A percentile compares a stretch with the other conserved stretches of the same genome.
phyloP scores from a whole-genome alignment of 2,797 vertebrate genomes.

The Diplodus puntazzo region DNA sequence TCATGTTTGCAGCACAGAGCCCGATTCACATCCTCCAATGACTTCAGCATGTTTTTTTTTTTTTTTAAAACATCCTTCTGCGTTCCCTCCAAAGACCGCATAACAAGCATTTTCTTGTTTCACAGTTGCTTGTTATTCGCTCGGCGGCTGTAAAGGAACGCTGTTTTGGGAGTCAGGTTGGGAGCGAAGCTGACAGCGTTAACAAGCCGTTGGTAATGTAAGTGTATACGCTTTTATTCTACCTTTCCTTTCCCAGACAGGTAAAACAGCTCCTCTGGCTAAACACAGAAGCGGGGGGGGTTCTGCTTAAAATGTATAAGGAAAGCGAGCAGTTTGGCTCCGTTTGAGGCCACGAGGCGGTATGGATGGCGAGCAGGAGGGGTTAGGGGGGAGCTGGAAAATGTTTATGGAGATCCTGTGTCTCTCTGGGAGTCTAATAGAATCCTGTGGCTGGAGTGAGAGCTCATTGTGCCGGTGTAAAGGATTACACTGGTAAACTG shows the following conservation, averaged over 20 bases:
- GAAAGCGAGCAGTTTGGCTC: constrained; percentile 52
- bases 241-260: constrained; percentile 50
- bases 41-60: constrained; percentile 57
- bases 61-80: constrained; percentile 68
- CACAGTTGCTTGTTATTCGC: constrained; percentile 64
- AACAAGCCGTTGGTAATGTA: constrained; percentile 65
- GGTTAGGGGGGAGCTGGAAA: constrained; percentile 49
- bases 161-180: constrained; percentile 51
- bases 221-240: constrained; percentile 57
- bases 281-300: constrained; percentile 46
- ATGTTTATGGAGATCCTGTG: constrained; percentile 76
- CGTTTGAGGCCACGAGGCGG: constrained; percentile 53
- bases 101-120: constrained; percentile 67
- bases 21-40: constrained; percentile 61
- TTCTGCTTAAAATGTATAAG: constrained; percentile 61
- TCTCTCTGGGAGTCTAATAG: constrained; percentile 85
- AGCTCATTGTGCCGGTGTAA: constrained; percentile 80
- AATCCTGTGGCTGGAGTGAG: constrained; percentile 77
- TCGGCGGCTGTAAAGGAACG: constrained; percentile 51
- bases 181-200: constrained; percentile 58
- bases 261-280: constrained; percentile 58
- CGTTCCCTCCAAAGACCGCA: constrained; percentile 61
- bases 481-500: constrained; percentile 87
- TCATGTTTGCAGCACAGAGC: constrained; percentile 50
- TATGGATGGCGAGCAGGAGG: constrained; percentile 36